Percentiles rank a stretch among this genome's conserved stretches.
Conservation (phyloP, 2,113 vertebrate species). For the Eretmochelys imbricata region DNA sequence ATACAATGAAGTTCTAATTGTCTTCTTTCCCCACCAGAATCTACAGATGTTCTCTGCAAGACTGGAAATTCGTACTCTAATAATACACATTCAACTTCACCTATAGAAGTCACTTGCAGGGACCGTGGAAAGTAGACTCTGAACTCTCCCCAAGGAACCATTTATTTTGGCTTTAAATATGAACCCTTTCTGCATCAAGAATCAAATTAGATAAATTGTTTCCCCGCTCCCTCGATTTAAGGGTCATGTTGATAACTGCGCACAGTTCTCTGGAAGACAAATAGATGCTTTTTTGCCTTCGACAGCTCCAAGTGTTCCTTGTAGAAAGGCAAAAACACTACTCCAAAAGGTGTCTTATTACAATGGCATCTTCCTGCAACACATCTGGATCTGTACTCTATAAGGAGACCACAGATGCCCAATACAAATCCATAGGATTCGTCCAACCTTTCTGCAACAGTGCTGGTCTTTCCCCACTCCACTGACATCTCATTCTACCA, state of each 20-base stretch:
- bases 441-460: not conserved
- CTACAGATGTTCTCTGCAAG: not conserved
- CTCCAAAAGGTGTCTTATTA: accelerated
- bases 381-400: not conserved
- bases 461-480: not conserved
- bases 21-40: not conserved
- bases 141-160: constrained; percentile 61
- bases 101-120: not conserved
- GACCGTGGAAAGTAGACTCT: not conserved
- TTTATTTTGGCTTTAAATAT: constrained; percentile 55
- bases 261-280: not conserved
- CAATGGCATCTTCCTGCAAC: not conserved
- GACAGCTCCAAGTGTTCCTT: not conserved
- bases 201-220: constrained; percentile 40
- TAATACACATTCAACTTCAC: constrained; percentile 44
- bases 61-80: not conserved
- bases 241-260: not conserved
- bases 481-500: not conserved
- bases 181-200: constrained; percentile 44
- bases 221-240: not conserved
- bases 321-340: not conserved
- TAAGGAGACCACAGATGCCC: accelerated
- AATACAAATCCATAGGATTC: accelerated
- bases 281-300: not conserved
- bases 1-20: not conserved